These are phyloP conservation scores for Rambutsinella grinnellia DNA, from an alignment of 2,888 invertebrate species.

Conservation along the genomic window DNA sequence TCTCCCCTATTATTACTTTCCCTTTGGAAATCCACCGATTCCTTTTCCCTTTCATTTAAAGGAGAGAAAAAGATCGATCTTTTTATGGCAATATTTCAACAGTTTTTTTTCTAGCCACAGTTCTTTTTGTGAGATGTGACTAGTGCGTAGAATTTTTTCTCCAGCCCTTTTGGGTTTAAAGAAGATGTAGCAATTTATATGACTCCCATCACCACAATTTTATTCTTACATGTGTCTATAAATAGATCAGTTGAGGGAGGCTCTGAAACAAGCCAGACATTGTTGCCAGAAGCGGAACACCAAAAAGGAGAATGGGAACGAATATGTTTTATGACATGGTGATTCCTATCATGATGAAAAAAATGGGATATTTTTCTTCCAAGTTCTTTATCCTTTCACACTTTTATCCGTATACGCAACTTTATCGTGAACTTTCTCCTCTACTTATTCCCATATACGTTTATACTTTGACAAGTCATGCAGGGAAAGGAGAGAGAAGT, in stretches of 20 bases:
- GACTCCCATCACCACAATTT: neutral
- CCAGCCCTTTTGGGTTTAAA: neutral
- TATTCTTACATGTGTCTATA: neutral
- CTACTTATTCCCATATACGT: too few species aligned
- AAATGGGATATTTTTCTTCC: constrained; percentile 4
- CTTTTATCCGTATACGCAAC: too few species aligned
- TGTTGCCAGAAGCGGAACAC: neutral
- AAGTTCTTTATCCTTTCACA: too few species aligned
- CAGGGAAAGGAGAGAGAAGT: too few species aligned
- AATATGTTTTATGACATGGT: constrained; percentile 49
- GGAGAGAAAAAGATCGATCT: constrained; percentile 42
- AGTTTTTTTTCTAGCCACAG: constrained; percentile 14
- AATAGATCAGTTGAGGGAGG: neutral
- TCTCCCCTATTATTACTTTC: neutral
- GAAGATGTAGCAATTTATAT: neutral
- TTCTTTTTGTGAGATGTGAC: neutral
- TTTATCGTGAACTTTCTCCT: too few species aligned
- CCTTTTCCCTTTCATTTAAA: neutral
- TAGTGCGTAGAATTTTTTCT: neutral
- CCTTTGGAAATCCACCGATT: neutral
- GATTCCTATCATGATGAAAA: constrained; percentile 31
- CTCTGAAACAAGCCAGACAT: neutral
- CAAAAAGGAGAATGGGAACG: constrained; percentile 1
- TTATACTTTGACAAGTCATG: too few species aligned
- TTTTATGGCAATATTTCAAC: constrained; percentile 40